A percentile compares a stretch with the other conserved stretches of the same genome.
Evolutionary conservation across 2,113 vertebrate genomes (phyloP).

Genomic region (Naja naja): DNA sequence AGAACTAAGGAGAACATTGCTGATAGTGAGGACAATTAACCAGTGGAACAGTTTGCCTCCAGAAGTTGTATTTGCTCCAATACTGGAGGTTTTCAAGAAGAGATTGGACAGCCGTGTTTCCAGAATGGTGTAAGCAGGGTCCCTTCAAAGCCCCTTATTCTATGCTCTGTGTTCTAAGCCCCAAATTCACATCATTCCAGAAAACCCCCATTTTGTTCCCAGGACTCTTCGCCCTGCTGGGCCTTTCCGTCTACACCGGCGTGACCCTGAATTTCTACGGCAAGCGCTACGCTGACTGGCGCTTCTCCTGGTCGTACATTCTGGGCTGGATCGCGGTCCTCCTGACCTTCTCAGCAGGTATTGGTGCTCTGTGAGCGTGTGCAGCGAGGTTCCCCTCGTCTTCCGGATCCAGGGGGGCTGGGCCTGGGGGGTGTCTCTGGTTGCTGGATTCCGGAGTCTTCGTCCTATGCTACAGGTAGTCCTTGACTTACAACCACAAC

Average conservation of each 20-base stretch:
- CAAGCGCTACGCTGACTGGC: slow-evolving; percentile 76
- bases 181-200: background rate
- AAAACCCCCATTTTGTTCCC: background rate
- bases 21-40: background rate
- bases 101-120: background rate
- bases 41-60: background rate
- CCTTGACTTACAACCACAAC: background rate
- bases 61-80: background rate
- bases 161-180: background rate
- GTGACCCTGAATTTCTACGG: slow-evolving; percentile 78
- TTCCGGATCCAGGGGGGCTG: background rate
- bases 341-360: slow-evolving; percentile 74
- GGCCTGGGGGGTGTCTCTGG: background rate
- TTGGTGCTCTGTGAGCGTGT: rapidly evolving
- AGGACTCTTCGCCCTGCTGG: slow-evolving; percentile 79
- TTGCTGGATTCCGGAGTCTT: background rate
- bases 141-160: background rate
- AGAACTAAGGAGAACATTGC: background rate
- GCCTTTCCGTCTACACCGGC: slow-evolving; percentile 76
- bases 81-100: background rate
- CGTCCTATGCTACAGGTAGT: too few relatives aligned
- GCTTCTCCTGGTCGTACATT: slow-evolving; percentile 85
- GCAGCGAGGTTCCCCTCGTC: background rate
- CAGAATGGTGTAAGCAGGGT: background rate
- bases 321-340: slow-evolving; percentile 77